A percentile compares a stretch with the other conserved stretches of the same genome.
Evolutionary conservation across 2,113 vertebrate genomes (phyloP).

Genomic region (Tiliqua scincoides): DNA sequence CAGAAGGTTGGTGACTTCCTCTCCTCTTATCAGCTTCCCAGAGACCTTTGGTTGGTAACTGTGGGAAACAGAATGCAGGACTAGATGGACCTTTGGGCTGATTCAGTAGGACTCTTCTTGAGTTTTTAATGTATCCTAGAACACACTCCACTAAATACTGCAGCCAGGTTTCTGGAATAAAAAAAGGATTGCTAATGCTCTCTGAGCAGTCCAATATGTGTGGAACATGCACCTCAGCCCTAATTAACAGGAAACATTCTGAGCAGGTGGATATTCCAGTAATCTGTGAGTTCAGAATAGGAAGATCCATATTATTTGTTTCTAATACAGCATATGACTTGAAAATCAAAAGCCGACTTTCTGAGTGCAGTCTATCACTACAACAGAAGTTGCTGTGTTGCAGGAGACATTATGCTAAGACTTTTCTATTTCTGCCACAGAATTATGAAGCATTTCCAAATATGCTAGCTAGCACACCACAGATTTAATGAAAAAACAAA

Average conservation of each 20-base stretch:
- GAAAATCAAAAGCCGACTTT: background rate
- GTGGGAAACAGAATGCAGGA: too few relatives aligned
- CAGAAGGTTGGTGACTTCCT: too few relatives aligned
- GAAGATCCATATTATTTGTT: background rate
- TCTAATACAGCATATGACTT: background rate
- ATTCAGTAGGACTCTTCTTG: too few relatives aligned
- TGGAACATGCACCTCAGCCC: background rate
- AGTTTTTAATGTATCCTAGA: too few relatives aligned
- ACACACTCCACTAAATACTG: background rate
- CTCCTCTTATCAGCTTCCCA: too few relatives aligned
- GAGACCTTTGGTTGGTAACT: too few relatives aligned
- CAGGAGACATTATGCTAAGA: slow-evolving; percentile 1
- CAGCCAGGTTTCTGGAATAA: background rate
- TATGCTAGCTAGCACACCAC: background rate
- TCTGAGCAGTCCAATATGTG: background rate
- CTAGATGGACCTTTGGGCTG: too few relatives aligned
- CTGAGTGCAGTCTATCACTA: background rate
- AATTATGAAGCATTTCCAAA: background rate
- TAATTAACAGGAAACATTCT: too few relatives aligned
- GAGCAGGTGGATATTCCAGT: background rate
- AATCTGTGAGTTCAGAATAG: background rate
- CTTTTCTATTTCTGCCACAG: slow-evolving; percentile 15
- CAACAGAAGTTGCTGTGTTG: background rate
- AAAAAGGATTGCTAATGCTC: background rate
- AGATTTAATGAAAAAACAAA: slow-evolving; percentile 34